Evolutionary conservation across 2,797 vertebrate species (phyloP), one percentile per base, ranked within the genome.

Genomic region (Syngnathus rostellatus): DNA sequence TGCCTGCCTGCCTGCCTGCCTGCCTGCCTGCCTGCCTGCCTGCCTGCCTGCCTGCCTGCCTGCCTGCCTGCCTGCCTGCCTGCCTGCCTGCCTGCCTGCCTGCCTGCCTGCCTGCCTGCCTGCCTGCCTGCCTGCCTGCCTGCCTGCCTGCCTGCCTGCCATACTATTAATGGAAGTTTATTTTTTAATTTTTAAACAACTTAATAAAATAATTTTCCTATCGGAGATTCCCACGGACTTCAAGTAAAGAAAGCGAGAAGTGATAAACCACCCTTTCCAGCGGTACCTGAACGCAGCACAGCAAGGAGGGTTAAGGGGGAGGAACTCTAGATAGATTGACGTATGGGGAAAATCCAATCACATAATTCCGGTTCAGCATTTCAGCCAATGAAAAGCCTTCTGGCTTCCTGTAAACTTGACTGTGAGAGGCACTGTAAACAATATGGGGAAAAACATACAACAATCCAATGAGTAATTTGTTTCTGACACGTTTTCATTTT

Each of bases 391-490:
- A 41, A 19, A 0, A 9, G 0, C 0, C 0, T 65, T 68, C 82
- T 70, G 77, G 75, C 68, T 81, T 77, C 63, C 71, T 1, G 8
- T 3, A 45, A 10, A 43, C 83, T 87, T 89, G 86, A 86, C 77
- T 77, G 46, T 88, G 83, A 85, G 81, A 85, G 76, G 41, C 48
- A 45, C 0, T 59, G 40, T 4, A 16, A 55, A 73, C n/a, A 50
- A 63, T 63, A 51, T 31, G 70, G 31, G 58, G 74, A 73, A 45
- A 51, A 19, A 25, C 41, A 43, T 37, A 31, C 31, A 17, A 58
- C 2, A 17, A 7, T 37, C 16, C 6, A 37, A 3, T 37, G 16
- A 58, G 17, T 37, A 8, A 9, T 17, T 38, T 37, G 6, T 17
- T 58, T 55, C 10, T 2, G 10, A 37, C 5, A 17, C 7, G 17